Base-by-base conservation (phyloP, 2,113 vertebrate species). In the Brachionichthys hirsutus region DNA sequence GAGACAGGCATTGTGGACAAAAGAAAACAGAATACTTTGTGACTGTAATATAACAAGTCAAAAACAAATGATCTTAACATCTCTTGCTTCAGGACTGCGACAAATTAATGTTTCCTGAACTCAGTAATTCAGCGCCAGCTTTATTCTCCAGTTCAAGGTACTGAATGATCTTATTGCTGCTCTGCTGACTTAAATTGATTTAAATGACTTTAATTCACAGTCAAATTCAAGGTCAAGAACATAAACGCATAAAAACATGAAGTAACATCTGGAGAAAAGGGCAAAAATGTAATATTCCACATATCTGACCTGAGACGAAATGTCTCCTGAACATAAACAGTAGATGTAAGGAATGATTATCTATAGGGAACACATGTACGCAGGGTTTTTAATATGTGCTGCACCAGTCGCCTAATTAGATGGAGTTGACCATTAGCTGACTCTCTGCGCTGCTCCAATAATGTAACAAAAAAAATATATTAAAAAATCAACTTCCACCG, bases 391-490 rank as follows among this genome's bases (percentile, higher is more conserved):
- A 55, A 54, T 49, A 42, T 35, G 13, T 51, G 24, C 35, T 45
- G 20, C 52, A 51, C 61, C 16, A 2, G 17, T 10, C 38, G 53
- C 13, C 44, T 59, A 60, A 80, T 63, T 47, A 59, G 38, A 70
- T 36, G 40, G 63, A 42, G 63, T 9, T 58, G 42, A 61, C 66
- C 66, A 59, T 36, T 47, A 45, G 44, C 43, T 20, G 16, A 73
- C 36, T 61, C 24, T 67, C 52, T 35, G 19, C 12, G 55, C 60
- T 24, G 4, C 54, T 51, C 54, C 13, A 9, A 67, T 54, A 44
- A 52, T 3, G 3, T 15, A 17, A 48, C 4, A 43, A 43, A 20
- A 65, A 55, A 75, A 64, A 52, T 72, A 63, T 44, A n/a, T n/a
- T n/a, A n/a, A n/a, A n/a, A n/a, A n/a, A n/a, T 34, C 34, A 44